Conservation (phyloP, 1,140 invertebrate species). For the Sitobion miscanthi region DNA sequence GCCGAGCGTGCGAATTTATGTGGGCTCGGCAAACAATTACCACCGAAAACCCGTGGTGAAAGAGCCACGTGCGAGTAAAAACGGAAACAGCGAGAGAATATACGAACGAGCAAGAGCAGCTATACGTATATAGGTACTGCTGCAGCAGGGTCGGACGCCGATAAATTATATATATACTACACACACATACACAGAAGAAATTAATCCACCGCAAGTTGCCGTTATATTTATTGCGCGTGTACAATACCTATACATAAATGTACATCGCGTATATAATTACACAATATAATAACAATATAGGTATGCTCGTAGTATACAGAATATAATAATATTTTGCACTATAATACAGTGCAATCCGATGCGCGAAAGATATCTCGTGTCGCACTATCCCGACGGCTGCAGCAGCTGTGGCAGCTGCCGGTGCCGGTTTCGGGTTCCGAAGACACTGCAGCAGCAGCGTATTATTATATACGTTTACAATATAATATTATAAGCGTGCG, state of each 20-base stretch:
- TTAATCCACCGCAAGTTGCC: not conserved
- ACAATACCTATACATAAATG: not conserved
- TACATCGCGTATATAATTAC: not conserved
- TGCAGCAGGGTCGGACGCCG: not conserved
- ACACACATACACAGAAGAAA: not conserved
- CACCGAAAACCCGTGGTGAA: not conserved
- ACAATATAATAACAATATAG: not conserved
- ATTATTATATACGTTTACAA: not conserved
- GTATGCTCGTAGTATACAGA: not conserved
- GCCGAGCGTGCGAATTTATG: slow-evolving; percentile 24
- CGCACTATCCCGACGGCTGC: not conserved
- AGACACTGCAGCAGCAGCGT: not conserved
- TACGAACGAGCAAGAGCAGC: not conserved
- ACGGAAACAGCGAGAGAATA: not conserved
- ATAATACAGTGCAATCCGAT: not conserved
- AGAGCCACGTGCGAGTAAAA: not conserved
- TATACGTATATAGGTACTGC: too few relatives aligned
- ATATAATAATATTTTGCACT: not conserved
- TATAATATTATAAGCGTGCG: not conserved
- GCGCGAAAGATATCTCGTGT: slow-evolving; percentile 5
- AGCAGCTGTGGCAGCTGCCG: not conserved
- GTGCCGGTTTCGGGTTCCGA: slow-evolving; percentile 4
- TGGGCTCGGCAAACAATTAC: slow-evolving; percentile 31
- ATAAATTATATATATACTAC: not conserved
- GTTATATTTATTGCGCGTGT: not conserved